Percentiles rank a stretch among this genome's conserved stretches.
Evolutionary conservation across 1,140 invertebrate genomes (phyloP).

Genomic region (Caenorhabditis briggsae): DNA sequence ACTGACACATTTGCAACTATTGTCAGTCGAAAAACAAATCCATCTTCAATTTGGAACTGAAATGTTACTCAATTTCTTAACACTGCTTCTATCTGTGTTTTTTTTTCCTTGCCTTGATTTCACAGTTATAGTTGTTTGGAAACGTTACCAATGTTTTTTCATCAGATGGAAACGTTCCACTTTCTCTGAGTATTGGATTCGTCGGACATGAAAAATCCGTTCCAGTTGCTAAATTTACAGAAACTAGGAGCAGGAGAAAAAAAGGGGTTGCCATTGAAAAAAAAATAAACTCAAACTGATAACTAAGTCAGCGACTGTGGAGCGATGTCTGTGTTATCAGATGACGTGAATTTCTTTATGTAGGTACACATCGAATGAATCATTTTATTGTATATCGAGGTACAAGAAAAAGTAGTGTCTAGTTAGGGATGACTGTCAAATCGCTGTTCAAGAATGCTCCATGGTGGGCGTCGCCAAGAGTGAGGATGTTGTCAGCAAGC

Average conservation of each 20-base stretch:
- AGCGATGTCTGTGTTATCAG: slow-evolving; percentile 8
- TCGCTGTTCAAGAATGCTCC: slow-evolving; percentile 28
- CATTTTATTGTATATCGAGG: not conserved
- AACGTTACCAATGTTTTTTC: not conserved
- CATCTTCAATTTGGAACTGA: slow-evolving; percentile 25
- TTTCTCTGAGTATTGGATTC: not conserved
- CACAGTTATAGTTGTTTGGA: slow-evolving; percentile 11
- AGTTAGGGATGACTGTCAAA: slow-evolving; percentile 28
- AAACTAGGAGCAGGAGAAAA: not conserved
- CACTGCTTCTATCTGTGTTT: not conserved
- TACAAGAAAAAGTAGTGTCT: not conserved
- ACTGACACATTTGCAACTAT: not conserved
- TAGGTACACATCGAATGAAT: not conserved
- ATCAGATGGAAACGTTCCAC: slow-evolving; percentile 18
- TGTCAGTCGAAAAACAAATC: not conserved
- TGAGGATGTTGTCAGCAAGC: slow-evolving; percentile 8
- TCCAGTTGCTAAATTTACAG: not conserved
- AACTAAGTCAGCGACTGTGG: not conserved
- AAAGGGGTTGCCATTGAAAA: not conserved
- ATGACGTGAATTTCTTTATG: not conserved
- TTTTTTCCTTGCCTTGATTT: not conserved
- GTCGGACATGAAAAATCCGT: not conserved
- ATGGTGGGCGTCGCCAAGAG: slow-evolving; percentile 19
- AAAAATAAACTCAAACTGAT: not conserved
- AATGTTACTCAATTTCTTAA: not conserved